Evolutionary conservation across 1,140 invertebrate species (phyloP).

Genomic region (Ladona fulva): DNA sequence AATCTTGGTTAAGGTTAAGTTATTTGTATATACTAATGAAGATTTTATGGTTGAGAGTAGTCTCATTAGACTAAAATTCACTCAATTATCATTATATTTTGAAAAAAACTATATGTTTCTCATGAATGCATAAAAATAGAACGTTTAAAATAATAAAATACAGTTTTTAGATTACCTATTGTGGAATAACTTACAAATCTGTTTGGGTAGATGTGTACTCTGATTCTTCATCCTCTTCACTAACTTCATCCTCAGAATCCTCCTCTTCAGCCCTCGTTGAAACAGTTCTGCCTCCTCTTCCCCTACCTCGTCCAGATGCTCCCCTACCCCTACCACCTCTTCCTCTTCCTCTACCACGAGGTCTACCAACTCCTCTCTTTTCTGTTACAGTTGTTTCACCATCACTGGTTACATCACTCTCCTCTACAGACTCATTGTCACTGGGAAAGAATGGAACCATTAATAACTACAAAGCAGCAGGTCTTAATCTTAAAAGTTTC

Average conservation of each 20-base stretch:
- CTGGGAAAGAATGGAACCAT: not conserved
- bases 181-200: no score
- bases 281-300: not conserved
- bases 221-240: not conserved
- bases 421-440: not conserved
- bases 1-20: no score
- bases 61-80: no score
- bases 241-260: not conserved
- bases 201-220: not conserved
- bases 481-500: no score
- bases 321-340: not conserved
- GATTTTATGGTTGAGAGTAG: no score
- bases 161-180: no score
- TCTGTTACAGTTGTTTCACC: not conserved
- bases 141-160: no score
- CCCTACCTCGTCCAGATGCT: not conserved
- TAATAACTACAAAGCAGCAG: no score
- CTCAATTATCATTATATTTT: no score
- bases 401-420: not conserved
- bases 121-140: no score
- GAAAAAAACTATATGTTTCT: no score
- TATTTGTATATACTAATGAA: no score
- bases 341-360: not conserved
- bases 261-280: not conserved
- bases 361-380: not conserved